Conservation (phyloP, 1,140 invertebrate genomes). For the Ceratosolen solmsi region DNA sequence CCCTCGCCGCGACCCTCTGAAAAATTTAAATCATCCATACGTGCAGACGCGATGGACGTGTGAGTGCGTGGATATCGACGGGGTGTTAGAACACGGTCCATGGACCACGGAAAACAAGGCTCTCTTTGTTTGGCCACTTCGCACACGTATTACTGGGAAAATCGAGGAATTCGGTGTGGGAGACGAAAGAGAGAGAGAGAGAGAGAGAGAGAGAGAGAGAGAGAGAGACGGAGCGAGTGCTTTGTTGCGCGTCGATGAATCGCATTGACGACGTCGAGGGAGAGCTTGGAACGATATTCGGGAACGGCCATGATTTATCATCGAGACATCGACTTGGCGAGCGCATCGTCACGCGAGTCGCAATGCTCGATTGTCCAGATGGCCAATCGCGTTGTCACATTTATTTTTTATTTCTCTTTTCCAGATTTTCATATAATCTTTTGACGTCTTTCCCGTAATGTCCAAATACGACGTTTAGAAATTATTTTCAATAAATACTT, state of each 20-base stretch:
- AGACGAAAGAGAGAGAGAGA: neutral
- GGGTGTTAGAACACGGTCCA: neutral
- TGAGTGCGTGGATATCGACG: neutral
- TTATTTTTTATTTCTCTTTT: neutral
- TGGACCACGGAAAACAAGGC: conserved; percentile 40
- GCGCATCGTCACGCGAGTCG: neutral
- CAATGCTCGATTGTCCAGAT: conserved; percentile 30
- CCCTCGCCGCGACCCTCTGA: neutral
- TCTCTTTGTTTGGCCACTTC: conserved; percentile 20
- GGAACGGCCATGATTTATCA: conserved; percentile 37
- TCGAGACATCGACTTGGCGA: conserved; percentile 5
- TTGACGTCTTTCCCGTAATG: too few relatives aligned
- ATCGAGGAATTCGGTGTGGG: conserved; percentile 10
- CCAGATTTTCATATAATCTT: neutral
- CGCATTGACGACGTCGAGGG: neutral
- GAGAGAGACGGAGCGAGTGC: neutral
- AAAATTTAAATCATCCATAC: conserved; percentile 36
- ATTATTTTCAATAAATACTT: too few relatives aligned
- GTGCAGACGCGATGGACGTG: neutral
- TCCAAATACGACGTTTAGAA: too few relatives aligned
- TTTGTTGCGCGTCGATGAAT: neutral
- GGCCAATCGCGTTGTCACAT: too few relatives aligned
- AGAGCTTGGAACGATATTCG: conserved; percentile 22
- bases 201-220: neutral
- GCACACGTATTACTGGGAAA: conserved; percentile 20